phyloP scores from a whole-genome alignment of 2,888 invertebrate genomes.

The Drosophila fungiperda region DNA sequence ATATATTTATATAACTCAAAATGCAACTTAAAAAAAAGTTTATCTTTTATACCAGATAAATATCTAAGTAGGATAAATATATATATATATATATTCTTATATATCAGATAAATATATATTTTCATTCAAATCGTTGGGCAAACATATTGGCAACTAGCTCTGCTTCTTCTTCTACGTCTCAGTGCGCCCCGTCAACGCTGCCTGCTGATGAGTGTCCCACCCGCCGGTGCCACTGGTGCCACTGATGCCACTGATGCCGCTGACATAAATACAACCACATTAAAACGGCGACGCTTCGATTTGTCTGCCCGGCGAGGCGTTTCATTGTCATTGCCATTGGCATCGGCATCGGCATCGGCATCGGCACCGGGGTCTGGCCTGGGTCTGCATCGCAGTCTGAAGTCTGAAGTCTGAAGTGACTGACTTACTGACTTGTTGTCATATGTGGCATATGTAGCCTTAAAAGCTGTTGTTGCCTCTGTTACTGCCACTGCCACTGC shows the following conservation, averaged over 20 bases:
- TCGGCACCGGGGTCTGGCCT: not conserved
- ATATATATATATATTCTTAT: too few species aligned
- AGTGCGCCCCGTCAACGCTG: not conserved
- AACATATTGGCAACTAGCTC: not conserved
- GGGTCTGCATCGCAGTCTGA: slow-evolving; percentile 20
- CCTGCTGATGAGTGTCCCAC: slow-evolving; percentile 9
- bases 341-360: slow-evolving; percentile 7
- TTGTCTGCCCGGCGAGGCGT: slow-evolving; percentile 67
- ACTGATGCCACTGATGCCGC: not conserved
- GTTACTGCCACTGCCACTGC: slow-evolving; percentile 22
- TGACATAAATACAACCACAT: not conserved
- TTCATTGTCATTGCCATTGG: slow-evolving; percentile 60
- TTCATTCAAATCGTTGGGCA: not conserved
- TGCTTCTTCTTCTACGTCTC: not conserved
- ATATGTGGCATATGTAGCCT: slow-evolving; percentile 54
- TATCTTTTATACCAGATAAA: not conserved
- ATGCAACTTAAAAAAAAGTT: not conserved
- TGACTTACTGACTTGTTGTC: slow-evolving; percentile 54
- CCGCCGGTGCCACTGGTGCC: slow-evolving; percentile 18
- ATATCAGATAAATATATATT: not conserved
- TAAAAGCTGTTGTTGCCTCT: slow-evolving; percentile 26
- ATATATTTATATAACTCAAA: not conserved
- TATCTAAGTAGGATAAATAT: too few species aligned
- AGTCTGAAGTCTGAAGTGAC: slow-evolving; percentile 27
- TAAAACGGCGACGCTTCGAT: slow-evolving; percentile 58